phyloP scores from a whole-genome alignment of 2,888 invertebrate genomes.

The Nebria brevicollis region DNA sequence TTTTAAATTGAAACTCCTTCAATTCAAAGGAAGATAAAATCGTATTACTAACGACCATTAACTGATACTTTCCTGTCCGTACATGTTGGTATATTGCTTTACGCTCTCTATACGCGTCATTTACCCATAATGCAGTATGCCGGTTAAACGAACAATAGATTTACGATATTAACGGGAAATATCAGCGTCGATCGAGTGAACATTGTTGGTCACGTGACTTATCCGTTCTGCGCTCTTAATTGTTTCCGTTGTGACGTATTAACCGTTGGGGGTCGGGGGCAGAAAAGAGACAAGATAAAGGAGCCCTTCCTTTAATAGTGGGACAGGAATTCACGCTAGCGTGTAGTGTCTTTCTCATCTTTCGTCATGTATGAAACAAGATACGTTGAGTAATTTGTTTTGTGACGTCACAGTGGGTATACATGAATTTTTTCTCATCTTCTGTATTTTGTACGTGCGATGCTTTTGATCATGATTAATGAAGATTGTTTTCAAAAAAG shows the following conservation, averaged over 20 bases:
- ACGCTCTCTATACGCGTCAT: not conserved
- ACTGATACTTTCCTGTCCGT: constrained; percentile 30
- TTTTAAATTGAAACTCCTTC: not conserved
- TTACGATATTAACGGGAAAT: constrained; percentile 41
- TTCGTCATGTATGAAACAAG: constrained; percentile 31
- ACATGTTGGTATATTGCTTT: constrained; percentile 7
- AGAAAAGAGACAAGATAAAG: constrained; percentile 24
- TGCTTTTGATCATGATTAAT: constrained; percentile 43
- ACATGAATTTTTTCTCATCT: not conserved
- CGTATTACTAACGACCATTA: constrained; percentile 32
- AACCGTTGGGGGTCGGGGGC: not conserved
- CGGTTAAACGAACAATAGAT: constrained; percentile 39
- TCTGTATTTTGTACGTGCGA: constrained; percentile 26
- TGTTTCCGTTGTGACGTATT: constrained; percentile 28
- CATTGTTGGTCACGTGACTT: constrained; percentile 27
- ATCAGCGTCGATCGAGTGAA: constrained; percentile 21
- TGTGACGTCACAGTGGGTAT: constrained; percentile 30
- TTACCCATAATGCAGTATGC: not conserved
- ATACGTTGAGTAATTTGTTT: constrained; percentile 42
- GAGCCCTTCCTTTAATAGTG: constrained; percentile 9
- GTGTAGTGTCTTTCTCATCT: constrained; percentile 23
- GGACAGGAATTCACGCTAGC: constrained; percentile 15
- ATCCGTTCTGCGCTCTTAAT: constrained; percentile 22
- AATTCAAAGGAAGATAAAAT: not conserved
- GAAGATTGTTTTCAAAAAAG: constrained; percentile 15